Evolutionary conservation across 1,140 invertebrate species (phyloP).

Genomic region (Armadillidium nasatum): DNA sequence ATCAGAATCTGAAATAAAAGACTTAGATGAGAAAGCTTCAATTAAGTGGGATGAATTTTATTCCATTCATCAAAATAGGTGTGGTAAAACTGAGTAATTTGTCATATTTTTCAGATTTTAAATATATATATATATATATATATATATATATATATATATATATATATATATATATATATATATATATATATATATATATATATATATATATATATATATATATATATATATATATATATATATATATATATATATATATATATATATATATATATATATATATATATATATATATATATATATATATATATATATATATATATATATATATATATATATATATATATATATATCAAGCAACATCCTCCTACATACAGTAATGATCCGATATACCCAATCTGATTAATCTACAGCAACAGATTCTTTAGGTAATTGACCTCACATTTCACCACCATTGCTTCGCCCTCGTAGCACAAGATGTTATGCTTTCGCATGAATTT

Average conservation of each 20-base stretch:
- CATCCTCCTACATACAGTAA: too few species aligned
- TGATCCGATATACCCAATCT: too few species aligned
- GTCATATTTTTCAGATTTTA: too few species aligned
- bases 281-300: constrained; percentile 11
- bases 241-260: constrained; percentile 11
- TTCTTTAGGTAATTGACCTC: too few species aligned
- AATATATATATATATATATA: constrained; percentile 15
- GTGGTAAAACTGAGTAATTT: too few species aligned
- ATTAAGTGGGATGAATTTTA: constrained; percentile 29
- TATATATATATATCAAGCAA: too few species aligned
- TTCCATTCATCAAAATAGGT: constrained; percentile 27
- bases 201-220: constrained; percentile 11
- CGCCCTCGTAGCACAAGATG: too few species aligned
- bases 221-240: constrained; percentile 2
- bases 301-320: not conserved
- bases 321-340: too few species aligned
- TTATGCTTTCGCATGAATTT: too few species aligned
- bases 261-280: constrained; percentile 9
- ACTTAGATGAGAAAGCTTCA: constrained; percentile 19
- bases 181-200: constrained; percentile 11
- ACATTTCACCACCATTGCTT: too few species aligned
- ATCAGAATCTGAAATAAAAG: not conserved
- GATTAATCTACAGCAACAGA: too few species aligned
- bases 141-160: constrained; percentile 6
- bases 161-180: constrained; percentile 11